Base-by-base conservation (phyloP, 1,140 invertebrate genomes). In the Manduca sexta region DNA sequence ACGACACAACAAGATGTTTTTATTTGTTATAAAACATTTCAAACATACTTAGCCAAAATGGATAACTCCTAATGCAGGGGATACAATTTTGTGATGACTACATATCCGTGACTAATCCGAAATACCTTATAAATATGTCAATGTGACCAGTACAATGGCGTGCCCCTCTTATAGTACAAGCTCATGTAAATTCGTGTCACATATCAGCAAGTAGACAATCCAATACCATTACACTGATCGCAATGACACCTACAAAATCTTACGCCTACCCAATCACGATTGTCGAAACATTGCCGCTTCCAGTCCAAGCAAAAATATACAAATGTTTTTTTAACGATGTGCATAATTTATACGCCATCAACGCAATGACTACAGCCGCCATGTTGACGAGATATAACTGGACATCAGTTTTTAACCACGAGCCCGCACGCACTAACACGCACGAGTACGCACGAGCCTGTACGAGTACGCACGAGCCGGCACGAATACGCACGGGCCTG, bases 41-140 rank as follows among this genome's bases (percentile, higher is more conserved):
- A 67, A 67, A 65, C 57, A 61, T 62, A 69, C 68, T 69, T 74
- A 77, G 66, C 65, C 65, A 49, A 74, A 79, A 69, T 52, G 57
- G 69, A 69, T 68, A 74, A 72, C 40, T 66, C 52, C 71, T 74
- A 74, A 73, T 51, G 62, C 64, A 59, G 56, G 60, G 56, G 56
- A 68, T 72, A 79, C 61, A 75, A 67, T 71, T 71, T 75, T 79
- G 77, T 78, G 77, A 80, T 74, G 75, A 70, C 75, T 80, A 75
- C 60, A 69, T 69, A 70, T 69, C 56, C 50, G 68, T 77, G 68
- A 74, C 68, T 78, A 69, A 66, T 70, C 64, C 62, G 62, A 70
- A 71, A 71, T 65, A 70, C 64, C 61, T 68, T 65, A 70, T 42
- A 60, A 64, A 61, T 52, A 65, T 57, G 58, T 43, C 57, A 49